Percentiles rank a stretch among this genome's conserved stretches.
Conservation (phyloP, 2,797 vertebrate species). For the Manis pentadactyla region DNA sequence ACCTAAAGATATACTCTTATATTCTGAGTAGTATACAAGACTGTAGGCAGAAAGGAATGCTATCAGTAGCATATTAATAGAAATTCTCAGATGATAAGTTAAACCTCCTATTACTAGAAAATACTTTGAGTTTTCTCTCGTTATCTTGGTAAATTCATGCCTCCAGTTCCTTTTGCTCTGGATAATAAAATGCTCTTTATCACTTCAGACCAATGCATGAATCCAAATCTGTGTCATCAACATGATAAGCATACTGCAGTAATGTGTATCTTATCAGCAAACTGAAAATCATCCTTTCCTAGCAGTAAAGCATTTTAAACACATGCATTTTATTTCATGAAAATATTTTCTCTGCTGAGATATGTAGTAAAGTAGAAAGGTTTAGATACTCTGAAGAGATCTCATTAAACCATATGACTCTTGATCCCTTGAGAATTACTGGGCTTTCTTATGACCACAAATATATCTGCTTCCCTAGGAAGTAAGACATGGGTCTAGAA, state of each 20-base stretch:
- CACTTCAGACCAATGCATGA: background rate
- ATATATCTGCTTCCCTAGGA: background rate
- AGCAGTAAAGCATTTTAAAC: slow-evolving; percentile 38
- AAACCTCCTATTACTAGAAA: slow-evolving; percentile 45
- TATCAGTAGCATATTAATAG: background rate
- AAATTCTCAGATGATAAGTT: slow-evolving; percentile 12
- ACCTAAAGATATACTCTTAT: background rate
- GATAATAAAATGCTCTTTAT: background rate
- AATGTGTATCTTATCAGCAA: slow-evolving; percentile 48
- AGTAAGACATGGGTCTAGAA: background rate
- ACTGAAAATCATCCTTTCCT: slow-evolving; percentile 18
- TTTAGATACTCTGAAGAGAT: slow-evolving; percentile 42
- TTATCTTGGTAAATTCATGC: background rate
- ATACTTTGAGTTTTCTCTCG: background rate
- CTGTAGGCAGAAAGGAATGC: background rate
- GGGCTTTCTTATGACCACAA: background rate
- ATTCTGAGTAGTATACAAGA: background rate
- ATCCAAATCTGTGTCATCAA: slow-evolving; percentile 33
- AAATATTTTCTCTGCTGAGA: slow-evolving; percentile 46
- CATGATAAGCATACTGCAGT: background rate
- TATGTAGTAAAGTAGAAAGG: slow-evolving; percentile 3
- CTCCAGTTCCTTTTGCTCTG: background rate
- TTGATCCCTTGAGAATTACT: background rate
- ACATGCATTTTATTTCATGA: background rate
- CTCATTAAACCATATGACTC: background rate